Conservation (phyloP, 1,140 invertebrate genomes). For the Drosophila bifasciata region DNA sequence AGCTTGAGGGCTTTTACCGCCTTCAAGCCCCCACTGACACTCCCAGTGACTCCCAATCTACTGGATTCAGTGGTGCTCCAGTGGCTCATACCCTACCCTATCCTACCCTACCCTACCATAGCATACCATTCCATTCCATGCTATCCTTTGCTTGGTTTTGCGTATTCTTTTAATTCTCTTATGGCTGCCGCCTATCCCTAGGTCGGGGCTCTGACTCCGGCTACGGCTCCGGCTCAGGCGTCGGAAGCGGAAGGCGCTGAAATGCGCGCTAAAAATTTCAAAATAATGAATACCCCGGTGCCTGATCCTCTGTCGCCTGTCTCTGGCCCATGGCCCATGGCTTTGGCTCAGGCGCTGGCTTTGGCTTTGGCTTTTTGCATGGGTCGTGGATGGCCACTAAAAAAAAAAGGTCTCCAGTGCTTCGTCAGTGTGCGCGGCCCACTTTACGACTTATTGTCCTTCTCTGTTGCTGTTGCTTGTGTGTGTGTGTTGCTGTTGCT, state of each 20-base stretch:
- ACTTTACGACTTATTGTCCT: constrained; percentile 70
- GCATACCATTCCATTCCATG: not conserved
- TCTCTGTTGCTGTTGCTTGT: constrained; percentile 14
- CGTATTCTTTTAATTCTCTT: constrained; percentile 58
- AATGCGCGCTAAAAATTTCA: constrained; percentile 80
- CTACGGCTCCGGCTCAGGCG: constrained; percentile 1
- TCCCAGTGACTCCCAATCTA: not conserved
- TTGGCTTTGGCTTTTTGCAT: not conserved
- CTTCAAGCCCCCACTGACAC: not conserved
- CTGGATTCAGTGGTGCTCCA: not conserved
- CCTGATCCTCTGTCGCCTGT: constrained; percentile 13
- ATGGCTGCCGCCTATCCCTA: constrained; percentile 14
- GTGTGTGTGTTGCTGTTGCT: constrained; percentile 20
- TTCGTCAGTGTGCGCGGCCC: constrained; percentile 25
- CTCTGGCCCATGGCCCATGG: not conserved
- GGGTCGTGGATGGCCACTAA: not conserved
- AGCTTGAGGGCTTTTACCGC: constrained; percentile 22
- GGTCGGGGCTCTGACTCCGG: not conserved
- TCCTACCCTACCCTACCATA: too few relatives aligned
- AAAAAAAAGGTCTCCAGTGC: not conserved
- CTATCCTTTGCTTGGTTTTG: constrained; percentile 19
- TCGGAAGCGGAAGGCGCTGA: constrained; percentile 75
- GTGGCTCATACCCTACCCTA: not conserved
- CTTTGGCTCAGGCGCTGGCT: not conserved
- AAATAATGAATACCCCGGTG: constrained; percentile 70